Evolutionary conservation across 2,113 vertebrate species (phyloP).

Genomic region (Bubalus kerabau): DNA sequence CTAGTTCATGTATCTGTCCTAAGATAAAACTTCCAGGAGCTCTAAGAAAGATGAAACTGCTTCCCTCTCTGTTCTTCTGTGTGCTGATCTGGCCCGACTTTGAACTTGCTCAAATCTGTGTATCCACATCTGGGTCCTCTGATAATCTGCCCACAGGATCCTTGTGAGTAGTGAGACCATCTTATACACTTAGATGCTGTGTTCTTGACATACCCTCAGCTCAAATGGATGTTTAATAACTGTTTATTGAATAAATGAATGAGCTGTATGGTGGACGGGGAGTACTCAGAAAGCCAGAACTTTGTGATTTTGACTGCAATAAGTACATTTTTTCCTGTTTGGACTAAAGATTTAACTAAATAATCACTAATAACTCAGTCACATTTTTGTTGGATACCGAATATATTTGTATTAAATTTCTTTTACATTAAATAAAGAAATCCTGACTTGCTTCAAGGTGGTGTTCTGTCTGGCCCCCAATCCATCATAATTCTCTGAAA

Average conservation of each 20-base stretch:
- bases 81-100: fast-evolving
- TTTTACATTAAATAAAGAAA: neutral
- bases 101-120: too few relatives aligned
- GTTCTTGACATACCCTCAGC: neutral
- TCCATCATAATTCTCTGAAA: neutral
- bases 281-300: too few relatives aligned
- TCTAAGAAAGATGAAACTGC: neutral
- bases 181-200: fast-evolving
- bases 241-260: neutral
- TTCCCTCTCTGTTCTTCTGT: neutral
- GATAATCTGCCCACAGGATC: neutral
- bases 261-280: fast-evolving
- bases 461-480: neutral
- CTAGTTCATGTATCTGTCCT: neutral
- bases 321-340: neutral
- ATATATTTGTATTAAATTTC: neutral
- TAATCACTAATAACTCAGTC: neutral
- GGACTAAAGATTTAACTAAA: neutral
- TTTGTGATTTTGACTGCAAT: neutral
- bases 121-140: neutral
- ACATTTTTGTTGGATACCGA: neutral
- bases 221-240: too few relatives aligned
- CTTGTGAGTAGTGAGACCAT: fast-evolving
- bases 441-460: neutral
- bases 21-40: too few relatives aligned